phyloP scores from a whole-genome alignment of 1,140 invertebrate genomes.

The Asobara japonica region DNA sequence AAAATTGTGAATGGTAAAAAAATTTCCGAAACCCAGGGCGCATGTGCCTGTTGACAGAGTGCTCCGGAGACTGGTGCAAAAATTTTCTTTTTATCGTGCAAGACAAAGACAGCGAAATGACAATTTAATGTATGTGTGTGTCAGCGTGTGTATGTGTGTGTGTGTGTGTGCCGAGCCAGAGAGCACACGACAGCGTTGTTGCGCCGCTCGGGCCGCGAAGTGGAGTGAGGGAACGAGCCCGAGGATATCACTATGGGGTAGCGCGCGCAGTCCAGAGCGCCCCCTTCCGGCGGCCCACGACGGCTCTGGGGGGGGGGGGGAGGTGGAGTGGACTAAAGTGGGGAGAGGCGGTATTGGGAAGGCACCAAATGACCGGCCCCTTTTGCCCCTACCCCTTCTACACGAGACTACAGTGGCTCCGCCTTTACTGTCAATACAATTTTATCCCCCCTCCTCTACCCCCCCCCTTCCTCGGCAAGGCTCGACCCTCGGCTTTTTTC shows the following conservation, averaged over 20 bases:
- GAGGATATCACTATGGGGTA: conserved; percentile 47
- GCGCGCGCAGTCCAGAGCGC: conserved; percentile 38
- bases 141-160: too few species aligned
- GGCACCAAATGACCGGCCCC: conserved; percentile 44
- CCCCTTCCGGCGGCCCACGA: conserved; percentile 22
- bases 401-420: not conserved
- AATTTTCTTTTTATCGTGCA: not conserved
- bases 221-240: conserved; percentile 58
- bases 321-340: conserved; percentile 38
- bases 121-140: too few species aligned
- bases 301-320: too few species aligned
- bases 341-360: conserved; percentile 42
- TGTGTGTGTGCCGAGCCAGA: conserved; percentile 29
- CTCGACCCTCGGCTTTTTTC: not conserved
- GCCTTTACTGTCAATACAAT: not conserved
- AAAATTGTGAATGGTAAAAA: not conserved
- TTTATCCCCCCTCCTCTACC: not conserved
- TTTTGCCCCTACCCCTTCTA: conserved; percentile 31
- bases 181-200: conserved; percentile 27
- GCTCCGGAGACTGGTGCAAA: conserved; percentile 24
- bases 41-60: conserved; percentile 36
- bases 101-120: not conserved
- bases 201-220: conserved; percentile 54
- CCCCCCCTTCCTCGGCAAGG: not conserved
- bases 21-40: conserved; percentile 25